These are phyloP conservation scores for Muntiacus reevesi DNA, from an alignment of 2,113 vertebrate genomes.

Conservation along the genomic window DNA sequence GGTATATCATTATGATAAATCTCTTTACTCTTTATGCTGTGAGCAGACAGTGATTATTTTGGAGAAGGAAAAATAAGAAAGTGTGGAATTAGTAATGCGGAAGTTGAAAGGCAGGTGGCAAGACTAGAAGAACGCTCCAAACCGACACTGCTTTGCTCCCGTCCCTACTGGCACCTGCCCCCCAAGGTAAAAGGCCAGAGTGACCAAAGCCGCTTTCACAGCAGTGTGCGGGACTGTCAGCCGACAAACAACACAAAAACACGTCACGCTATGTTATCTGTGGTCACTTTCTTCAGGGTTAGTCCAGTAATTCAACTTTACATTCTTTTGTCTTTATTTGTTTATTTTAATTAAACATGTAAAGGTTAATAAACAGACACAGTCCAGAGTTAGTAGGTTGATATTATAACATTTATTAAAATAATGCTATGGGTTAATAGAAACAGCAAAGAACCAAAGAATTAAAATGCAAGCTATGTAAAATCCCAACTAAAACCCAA, in stretches of 20 bases:
- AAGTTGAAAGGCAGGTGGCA: conserved; percentile 89
- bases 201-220: conserved; percentile 77
- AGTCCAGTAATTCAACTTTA: conserved; percentile 86
- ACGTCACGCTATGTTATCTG: conserved; percentile 91
- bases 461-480: conserved; percentile 96
- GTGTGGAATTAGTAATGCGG: conserved; percentile 94
- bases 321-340: conserved; percentile 83
- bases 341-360: conserved; percentile 89
- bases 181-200: conserved; percentile 73
- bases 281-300: conserved; percentile 89
- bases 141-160: conserved; percentile 77
- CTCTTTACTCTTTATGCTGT: conserved; percentile 70
- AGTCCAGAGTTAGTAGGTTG: conserved; percentile 97
- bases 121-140: conserved; percentile 77
- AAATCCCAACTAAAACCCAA: conserved; percentile 89
- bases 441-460: conserved; percentile 93
- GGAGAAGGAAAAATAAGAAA: conserved; percentile 76
- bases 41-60: conserved; percentile 80
- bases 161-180: conserved; percentile 70
- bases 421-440: conserved; percentile 94
- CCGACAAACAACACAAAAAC: conserved; percentile 88
- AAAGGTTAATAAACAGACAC: conserved; percentile 96
- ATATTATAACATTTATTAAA: conserved; percentile 99
- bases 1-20: conserved; percentile 8
- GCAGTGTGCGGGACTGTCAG: conserved; percentile 81